Conservation (phyloP, 2,797 vertebrate species). For the Etheostoma perlongum region DNA sequence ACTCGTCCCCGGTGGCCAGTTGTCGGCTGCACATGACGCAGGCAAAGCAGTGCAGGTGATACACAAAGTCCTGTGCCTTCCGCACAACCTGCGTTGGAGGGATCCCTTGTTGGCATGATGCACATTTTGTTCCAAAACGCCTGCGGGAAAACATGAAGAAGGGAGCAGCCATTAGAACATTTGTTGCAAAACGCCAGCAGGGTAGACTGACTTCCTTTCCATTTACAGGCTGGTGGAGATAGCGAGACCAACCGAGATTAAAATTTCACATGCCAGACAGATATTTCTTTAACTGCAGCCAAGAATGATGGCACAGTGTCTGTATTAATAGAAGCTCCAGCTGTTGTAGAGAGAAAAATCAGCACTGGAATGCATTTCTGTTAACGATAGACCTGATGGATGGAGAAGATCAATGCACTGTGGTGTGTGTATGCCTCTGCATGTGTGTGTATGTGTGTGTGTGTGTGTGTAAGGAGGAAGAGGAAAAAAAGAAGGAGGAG, state of each 20-base stretch:
- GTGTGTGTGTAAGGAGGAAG: constrained; percentile 33
- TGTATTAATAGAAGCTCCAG: constrained; percentile 66
- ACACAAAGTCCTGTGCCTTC: constrained; percentile 98
- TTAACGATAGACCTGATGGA: constrained; percentile 78
- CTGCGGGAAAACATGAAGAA: constrained; percentile 75
- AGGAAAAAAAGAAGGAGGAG: constrained; percentile 35
- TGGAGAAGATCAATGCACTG: constrained; percentile 76
- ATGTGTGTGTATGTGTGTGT: constrained; percentile 32
- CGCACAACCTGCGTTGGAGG: constrained; percentile 98
- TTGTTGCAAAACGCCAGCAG: constrained; percentile 8
- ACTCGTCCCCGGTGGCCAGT: constrained; percentile 97
- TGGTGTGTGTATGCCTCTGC: background rate
- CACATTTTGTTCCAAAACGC: constrained; percentile 98
- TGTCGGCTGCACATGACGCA: constrained; percentile 98
- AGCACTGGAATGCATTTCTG: constrained; percentile 72
- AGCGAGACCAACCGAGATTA: constrained; percentile 51
- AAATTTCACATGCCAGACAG: constrained; percentile 60
- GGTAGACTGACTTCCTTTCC: constrained; percentile 32
- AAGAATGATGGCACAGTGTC: constrained; percentile 63
- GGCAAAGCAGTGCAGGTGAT: constrained; percentile 98
- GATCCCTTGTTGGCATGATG: constrained; percentile 98
- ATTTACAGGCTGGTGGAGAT: constrained; percentile 47
- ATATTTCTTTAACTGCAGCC: constrained; percentile 58
- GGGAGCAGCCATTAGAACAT: constrained; percentile 46
- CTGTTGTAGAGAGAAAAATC: constrained; percentile 66